A percentile compares a stretch with the other conserved stretches of the same genome.
These are phyloP conservation scores for Peromyscus leucopus DNA, from an alignment of 2,113 vertebrate genomes.

Conservation along the genomic window DNA sequence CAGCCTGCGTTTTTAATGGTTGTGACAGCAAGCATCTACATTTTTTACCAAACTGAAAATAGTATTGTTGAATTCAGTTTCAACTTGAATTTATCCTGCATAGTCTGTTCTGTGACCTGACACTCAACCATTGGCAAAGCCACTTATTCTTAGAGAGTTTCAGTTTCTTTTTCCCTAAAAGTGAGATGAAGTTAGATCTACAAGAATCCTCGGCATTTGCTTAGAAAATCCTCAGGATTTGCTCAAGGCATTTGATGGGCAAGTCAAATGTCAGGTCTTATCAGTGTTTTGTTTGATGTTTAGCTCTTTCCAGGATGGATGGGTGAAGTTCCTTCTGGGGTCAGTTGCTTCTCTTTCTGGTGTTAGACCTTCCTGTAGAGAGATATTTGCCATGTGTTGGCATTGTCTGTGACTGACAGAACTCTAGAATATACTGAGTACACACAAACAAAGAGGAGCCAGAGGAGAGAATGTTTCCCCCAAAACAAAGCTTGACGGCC, in stretches of 20 bases:
- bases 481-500: background rate
- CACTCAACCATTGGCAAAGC: background rate
- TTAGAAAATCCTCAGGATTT: background rate
- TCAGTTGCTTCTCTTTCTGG: background rate
- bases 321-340: background rate
- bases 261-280: constrained; percentile 4
- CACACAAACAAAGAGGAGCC: background rate
- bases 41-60: background rate
- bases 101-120: background rate
- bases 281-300: background rate
- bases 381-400: background rate
- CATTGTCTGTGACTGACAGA: background rate
- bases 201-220: background rate
- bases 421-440: background rate
- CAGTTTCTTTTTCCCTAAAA: constrained; percentile 10
- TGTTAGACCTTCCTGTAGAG: background rate
- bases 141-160: background rate
- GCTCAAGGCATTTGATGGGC: background rate
- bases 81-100: background rate
- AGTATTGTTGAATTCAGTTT: background rate
- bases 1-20: background rate
- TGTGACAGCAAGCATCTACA: constrained; percentile 4
- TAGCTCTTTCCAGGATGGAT: background rate
- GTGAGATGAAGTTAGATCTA: background rate
- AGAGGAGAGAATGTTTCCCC: background rate